A percentile compares a stretch with the other conserved stretches of the same genome.
These are phyloP conservation scores for Oscheius onirici DNA, from an alignment of 2,888 invertebrate species.

Conservation along the genomic window DNA sequence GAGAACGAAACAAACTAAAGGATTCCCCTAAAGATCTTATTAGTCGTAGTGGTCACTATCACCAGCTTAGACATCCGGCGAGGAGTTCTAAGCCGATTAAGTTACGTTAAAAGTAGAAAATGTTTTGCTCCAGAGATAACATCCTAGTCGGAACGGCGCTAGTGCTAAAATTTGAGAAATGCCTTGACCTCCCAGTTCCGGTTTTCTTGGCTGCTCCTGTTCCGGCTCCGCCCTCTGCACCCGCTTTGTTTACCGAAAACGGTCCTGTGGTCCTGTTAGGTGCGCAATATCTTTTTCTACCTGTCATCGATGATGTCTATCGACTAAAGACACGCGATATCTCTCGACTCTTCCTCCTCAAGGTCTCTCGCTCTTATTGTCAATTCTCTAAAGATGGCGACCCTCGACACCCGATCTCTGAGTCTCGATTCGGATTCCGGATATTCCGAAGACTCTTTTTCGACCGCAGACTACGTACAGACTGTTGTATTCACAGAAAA, in stretches of 20 bases:
- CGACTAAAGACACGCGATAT: neutral
- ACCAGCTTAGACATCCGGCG: too few species aligned
- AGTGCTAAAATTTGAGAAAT: too few species aligned
- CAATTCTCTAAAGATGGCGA: neutral
- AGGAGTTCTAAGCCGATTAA: too few species aligned
- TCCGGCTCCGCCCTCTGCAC: constrained; percentile 17
- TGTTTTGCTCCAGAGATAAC: neutral
- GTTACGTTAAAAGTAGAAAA: neutral
- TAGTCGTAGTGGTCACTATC: too few species aligned
- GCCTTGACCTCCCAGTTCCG: constrained; percentile 14
- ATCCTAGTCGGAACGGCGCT: neutral
- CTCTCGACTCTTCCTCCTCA: constrained; percentile 3
- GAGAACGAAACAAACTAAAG: too few species aligned
- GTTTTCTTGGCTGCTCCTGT: constrained; percentile 20
- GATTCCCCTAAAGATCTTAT: too few species aligned
- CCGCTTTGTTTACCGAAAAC: constrained; percentile 34
- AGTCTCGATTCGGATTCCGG: constrained; percentile 30
- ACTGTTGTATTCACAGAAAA: constrained; percentile 22
- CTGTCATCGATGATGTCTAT: constrained; percentile 2
- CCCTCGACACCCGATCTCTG: neutral
- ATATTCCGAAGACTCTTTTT: constrained; percentile 28
- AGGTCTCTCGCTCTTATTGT: neutral
- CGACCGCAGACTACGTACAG: constrained; percentile 17
- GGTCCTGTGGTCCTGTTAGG: neutral
- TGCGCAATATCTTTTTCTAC: constrained; percentile 16